Percentiles rank a stretch among this genome's conserved stretches.
These are phyloP conservation scores for Xanthia icteritia DNA, from an alignment of 2,888 invertebrate genomes.

Conservation along the genomic window DNA sequence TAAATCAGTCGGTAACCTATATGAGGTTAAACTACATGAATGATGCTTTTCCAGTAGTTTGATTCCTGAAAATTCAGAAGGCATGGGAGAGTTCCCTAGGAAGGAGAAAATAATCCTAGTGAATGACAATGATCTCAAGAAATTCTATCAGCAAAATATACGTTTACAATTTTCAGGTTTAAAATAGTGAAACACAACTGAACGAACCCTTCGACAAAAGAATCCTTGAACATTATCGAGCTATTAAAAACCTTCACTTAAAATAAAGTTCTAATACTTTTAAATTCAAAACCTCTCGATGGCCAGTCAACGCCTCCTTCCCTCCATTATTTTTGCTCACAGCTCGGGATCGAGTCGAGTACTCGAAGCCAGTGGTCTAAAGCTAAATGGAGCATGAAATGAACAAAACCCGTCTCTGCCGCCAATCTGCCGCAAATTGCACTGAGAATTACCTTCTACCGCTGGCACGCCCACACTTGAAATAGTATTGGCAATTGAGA, in stretches of 20 bases:
- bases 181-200: constrained; percentile 3
- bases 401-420: constrained; percentile 34
- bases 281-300: neutral
- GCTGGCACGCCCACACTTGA: constrained; percentile 4
- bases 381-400: constrained; percentile 54
- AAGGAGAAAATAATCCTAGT: too few relatives aligned
- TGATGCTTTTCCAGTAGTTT: neutral
- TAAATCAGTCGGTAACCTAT: too few relatives aligned
- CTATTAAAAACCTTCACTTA: neutral
- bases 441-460: constrained; percentile 36
- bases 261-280: constrained; percentile 5
- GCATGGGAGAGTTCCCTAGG: neutral
- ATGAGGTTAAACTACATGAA: neutral
- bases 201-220: neutral
- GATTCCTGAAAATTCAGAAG: neutral
- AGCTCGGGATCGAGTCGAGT: constrained; percentile 17
- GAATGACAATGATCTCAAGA: neutral
- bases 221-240: neutral
- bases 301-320: constrained; percentile 4
- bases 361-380: constrained; percentile 24
- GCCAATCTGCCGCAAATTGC: constrained; percentile 54
- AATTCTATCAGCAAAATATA: neutral
- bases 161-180: neutral
- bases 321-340: constrained; percentile 24
- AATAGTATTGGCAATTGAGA: neutral